These are phyloP conservation scores for Lepetodrilus schrolli DNA, from an alignment of 2,888 invertebrate species.

Conservation along the genomic window DNA sequence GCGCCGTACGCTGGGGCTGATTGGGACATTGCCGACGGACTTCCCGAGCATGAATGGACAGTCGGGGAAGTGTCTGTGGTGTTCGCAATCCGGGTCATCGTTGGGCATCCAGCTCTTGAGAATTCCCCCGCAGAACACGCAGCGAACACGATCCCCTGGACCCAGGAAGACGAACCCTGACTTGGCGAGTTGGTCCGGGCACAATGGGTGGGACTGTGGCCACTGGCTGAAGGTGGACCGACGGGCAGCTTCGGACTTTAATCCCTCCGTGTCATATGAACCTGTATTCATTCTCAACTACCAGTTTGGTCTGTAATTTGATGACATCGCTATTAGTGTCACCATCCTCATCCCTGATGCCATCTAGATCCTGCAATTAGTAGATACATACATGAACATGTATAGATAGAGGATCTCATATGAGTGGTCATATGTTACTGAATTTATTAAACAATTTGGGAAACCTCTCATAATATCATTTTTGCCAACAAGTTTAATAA, in stretches of 20 bases:
- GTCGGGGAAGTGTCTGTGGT: slow-evolving; percentile 5
- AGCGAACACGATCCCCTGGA: slow-evolving; percentile 12
- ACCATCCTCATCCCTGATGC: no score
- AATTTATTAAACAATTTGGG: no score
- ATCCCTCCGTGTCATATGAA: no score
- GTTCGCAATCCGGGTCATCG: slow-evolving; percentile 28
- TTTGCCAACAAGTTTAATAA: no score
- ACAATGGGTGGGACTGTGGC: slow-evolving; percentile 10
- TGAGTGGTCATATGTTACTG: no score
- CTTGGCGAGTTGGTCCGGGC: neutral
- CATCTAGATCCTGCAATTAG: no score
- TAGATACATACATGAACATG: no score
- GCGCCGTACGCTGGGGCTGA: neutral
- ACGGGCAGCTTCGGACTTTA: slow-evolving; percentile 1
- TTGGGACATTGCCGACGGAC: slow-evolving; percentile 23
- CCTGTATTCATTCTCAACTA: no score
- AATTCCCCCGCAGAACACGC: slow-evolving; percentile 27
- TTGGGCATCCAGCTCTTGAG: slow-evolving; percentile 23
- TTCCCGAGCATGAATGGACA: slow-evolving; percentile 26
- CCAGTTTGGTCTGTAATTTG: no score
- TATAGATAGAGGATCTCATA: no score
- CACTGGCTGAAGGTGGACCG: slow-evolving; percentile 18
- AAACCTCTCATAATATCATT: no score
- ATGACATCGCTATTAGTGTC: no score
- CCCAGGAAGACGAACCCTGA: slow-evolving; percentile 32